Conservation (phyloP, 1,140 invertebrate genomes). For the Anastrepha ludens region DNA sequence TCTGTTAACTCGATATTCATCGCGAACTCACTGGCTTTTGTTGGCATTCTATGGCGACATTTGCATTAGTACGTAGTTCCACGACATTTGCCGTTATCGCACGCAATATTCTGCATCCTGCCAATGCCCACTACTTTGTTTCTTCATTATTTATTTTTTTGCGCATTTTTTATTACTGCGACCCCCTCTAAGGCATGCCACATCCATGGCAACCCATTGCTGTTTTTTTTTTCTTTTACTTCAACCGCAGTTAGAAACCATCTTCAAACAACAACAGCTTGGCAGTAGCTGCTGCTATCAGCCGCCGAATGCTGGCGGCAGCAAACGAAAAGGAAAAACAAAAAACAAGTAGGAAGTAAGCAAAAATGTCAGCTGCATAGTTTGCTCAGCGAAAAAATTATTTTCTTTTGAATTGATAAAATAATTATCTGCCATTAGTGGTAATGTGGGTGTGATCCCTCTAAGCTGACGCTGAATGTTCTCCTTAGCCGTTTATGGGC, state of each 20-base stretch:
- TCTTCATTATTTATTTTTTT: not conserved
- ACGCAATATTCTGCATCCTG: not conserved
- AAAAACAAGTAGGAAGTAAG: not conserved
- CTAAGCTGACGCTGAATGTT: conserved; percentile 9
- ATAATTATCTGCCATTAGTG: conserved; percentile 57
- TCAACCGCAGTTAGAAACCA: not conserved
- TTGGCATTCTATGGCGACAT: not conserved
- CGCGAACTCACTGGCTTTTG: not conserved
- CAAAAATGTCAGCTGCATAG: conserved; percentile 11
- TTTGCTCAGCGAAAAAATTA: conserved; percentile 55
- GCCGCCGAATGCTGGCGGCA: not conserved
- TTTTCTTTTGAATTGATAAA: conserved; percentile 58
- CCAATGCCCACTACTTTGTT: not conserved
- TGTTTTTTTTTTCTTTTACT: not conserved
- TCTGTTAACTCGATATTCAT: conserved; percentile 35
- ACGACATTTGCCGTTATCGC: not conserved
- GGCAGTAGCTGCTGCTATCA: too few relatives aligned
- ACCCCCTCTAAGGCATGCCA: not conserved
- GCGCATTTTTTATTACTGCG: not conserved
- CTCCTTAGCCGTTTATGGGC: not conserved
- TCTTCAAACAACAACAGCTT: not conserved
- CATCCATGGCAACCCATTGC: not conserved
- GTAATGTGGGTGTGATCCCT: conserved; percentile 53
- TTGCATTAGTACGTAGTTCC: not conserved
- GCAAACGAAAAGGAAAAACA: not conserved